Evolutionary conservation across 2,113 vertebrate genomes (phyloP).

Genomic region (Tragelaphus scriptus): DNA sequence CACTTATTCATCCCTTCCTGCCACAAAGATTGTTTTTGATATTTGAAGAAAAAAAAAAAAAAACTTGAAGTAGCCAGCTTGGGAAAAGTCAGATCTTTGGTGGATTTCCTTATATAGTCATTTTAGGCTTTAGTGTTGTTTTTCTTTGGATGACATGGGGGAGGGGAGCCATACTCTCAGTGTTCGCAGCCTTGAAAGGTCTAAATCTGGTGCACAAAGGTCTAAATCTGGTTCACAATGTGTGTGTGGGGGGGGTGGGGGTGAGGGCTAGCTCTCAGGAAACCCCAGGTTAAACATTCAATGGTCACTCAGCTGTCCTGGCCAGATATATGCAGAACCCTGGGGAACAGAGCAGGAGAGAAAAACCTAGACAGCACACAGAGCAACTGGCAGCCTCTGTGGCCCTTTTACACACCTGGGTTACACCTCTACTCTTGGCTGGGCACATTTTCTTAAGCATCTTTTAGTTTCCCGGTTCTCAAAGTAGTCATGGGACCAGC

Average conservation of each 20-base stretch:
- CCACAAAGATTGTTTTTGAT: background rate
- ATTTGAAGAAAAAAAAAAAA: background rate
- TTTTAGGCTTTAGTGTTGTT: background rate
- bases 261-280: background rate
- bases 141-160: background rate
- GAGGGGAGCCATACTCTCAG: background rate
- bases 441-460: background rate
- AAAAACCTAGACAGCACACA: background rate
- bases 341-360: background rate
- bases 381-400: background rate
- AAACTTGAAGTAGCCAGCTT: background rate
- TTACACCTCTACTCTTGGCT: background rate
- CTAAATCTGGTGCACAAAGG: background rate
- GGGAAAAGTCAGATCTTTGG: background rate
- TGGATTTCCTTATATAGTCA: conserved; percentile 34
- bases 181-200: background rate
- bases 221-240: background rate
- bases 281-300: background rate
- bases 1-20: background rate
- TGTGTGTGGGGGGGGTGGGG: rapidly evolving
- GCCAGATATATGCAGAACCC: background rate
- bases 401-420: background rate
- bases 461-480: background rate
- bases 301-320: background rate
- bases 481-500: background rate